Percentiles rank a stretch among this genome's conserved stretches.
phyloP scores from a whole-genome alignment of 2,888 invertebrate genomes.

The Stratiomys singularior region DNA sequence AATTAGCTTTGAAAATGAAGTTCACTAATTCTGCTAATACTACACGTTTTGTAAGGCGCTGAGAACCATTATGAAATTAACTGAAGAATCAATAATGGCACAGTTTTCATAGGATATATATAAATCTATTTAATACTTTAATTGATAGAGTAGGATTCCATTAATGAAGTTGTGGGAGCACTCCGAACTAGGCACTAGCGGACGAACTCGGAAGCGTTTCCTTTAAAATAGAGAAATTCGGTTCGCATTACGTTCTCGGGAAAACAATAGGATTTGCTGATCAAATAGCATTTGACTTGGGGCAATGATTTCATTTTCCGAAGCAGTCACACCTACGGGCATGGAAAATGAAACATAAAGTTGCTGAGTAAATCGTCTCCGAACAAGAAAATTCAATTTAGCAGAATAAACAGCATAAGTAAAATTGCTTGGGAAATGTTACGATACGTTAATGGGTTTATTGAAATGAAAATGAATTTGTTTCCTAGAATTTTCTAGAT shows the following conservation, averaged over 20 bases:
- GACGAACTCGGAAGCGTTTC: background rate
- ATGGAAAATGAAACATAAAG: background rate
- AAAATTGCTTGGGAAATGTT: background rate
- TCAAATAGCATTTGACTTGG: background rate
- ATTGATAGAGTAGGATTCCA: background rate
- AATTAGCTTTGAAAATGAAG: no score
- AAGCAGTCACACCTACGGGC: background rate
- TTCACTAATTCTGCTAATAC: no score
- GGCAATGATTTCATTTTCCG: background rate
- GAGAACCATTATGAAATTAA: background rate
- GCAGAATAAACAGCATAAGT: background rate
- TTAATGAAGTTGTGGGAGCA: background rate
- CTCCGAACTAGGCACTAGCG: background rate
- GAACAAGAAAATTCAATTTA: slow-evolving; percentile 1
- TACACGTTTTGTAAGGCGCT: no score
- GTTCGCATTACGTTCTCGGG: background rate
- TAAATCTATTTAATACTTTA: slow-evolving; percentile 6
- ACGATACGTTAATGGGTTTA: no score
- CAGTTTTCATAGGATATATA: background rate
- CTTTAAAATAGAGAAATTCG: background rate
- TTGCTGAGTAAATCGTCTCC: background rate
- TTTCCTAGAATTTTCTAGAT: no score
- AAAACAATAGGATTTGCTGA: background rate
- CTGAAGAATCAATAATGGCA: background rate
- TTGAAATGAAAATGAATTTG: no score